These are phyloP conservation scores for Saccostrea glomerata DNA, from an alignment of 1,140 invertebrate species.

Conservation along the genomic window DNA sequence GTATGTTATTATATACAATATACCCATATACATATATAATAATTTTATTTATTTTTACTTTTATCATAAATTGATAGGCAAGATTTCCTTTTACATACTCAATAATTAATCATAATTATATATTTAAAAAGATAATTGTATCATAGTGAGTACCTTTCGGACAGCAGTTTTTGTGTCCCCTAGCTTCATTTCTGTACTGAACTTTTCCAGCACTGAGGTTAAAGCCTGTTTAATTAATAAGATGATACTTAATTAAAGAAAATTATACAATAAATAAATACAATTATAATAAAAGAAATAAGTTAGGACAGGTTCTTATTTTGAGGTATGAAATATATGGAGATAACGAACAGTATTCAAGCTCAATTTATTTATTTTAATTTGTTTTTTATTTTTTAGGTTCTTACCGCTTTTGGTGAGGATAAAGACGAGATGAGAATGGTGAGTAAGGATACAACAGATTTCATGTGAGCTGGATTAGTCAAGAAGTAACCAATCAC, in stretches of 20 bases:
- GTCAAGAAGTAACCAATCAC: constrained; percentile 69
- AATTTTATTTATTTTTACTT: too few species aligned
- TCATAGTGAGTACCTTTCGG: constrained; percentile 69
- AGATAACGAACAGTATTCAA: too few species aligned
- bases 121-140: too few species aligned
- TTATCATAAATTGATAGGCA: too few species aligned
- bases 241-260: not conserved
- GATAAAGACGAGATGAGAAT: constrained; percentile 72
- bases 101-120: too few species aligned
- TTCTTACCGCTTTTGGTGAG: constrained; percentile 73
- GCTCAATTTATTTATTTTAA: too few species aligned
- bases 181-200: constrained; percentile 72
- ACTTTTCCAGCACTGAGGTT: constrained; percentile 70
- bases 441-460: constrained; percentile 73
- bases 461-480: constrained; percentile 73
- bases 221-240: constrained; percentile 60
- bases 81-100: too few species aligned
- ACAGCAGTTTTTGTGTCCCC: constrained; percentile 71
- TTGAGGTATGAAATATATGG: too few species aligned
- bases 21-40: too few species aligned
- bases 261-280: not conserved
- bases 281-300: too few species aligned
- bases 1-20: too few species aligned
- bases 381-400: not conserved
- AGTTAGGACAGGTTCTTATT: too few species aligned